Base-by-base conservation (phyloP, 2,113 vertebrate species). In the Clupea harengus region DNA sequence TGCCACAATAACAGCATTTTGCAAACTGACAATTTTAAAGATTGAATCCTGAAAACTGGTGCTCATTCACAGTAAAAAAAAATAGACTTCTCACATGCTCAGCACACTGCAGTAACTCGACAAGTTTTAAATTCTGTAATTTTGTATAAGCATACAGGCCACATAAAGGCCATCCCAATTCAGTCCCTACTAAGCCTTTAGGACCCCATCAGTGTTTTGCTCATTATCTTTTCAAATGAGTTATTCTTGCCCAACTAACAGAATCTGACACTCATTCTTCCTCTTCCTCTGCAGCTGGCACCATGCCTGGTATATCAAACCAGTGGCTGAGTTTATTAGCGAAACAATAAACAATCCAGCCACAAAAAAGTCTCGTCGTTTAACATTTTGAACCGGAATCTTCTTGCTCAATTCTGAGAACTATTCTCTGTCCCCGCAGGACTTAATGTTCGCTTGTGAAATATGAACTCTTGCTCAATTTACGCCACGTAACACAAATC, bases 181-280 rank as follows among this genome's bases (percentile, higher is more conserved):
- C 32, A 25, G 20, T 44, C 28, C 72, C 72, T 17, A 32, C 25
- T 39, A 39, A 2, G 39, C 39, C 39, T 39, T 39, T 39, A 39
- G 39, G 39, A 67, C 28, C 4, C 28, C 39, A 10, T 39, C 2
- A 72, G 72, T 78, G 72, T 39, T 32, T 78, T 78, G 72, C 32
- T 78, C 72, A 78, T 78, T 78, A 32, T 78, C 5, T 78, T 78
- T 78, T 32, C 72, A 78, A 39, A 78, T 78, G 28, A 78, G 28
- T 72, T 72, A 11, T 78, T 78, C 28, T 22, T 32, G 72, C 17
- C 28, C 72, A 78, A 18, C 72, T 78, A 78, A 78, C 28, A 32
- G 2, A 17, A 39, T 17, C 13, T 13, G 72, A 32, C 72, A 78
- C 11, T 78, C 32, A 78, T 39, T 78, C 25, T 32, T 44, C 72